phyloP scores from a whole-genome alignment of 2,797 vertebrate genomes.

The Antrozous pallidus region DNA sequence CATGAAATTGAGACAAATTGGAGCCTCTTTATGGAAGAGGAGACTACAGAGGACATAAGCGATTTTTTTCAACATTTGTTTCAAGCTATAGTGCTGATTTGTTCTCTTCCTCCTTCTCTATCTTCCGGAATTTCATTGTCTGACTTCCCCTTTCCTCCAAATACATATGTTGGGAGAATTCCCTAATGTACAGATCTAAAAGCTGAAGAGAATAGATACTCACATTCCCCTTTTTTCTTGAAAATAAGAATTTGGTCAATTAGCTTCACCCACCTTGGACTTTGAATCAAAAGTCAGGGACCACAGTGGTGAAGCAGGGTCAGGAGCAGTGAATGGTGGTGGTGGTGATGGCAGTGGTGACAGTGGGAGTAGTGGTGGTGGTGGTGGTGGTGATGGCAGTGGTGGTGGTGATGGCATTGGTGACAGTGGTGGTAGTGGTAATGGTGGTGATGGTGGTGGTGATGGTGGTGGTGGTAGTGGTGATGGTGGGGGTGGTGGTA shows the following conservation, averaged over 20 bases:
- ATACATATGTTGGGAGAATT: not conserved
- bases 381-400: too few relatives aligned
- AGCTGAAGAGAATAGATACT: not conserved
- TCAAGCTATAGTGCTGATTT: not conserved
- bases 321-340: not conserved
- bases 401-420: too few relatives aligned
- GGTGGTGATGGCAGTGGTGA: not conserved
- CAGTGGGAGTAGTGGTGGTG: rapidly evolving
- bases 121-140: not conserved
- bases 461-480: not conserved
- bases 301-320: not conserved
- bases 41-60: not conserved
- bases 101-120: not conserved
- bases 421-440: too few relatives aligned
- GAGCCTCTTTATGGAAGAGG: not conserved
- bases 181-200: not conserved
- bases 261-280: not conserved
- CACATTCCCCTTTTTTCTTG: not conserved
- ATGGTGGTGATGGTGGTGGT: too few relatives aligned
- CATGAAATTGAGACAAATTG: not conserved
- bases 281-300: not conserved
- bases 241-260: not conserved
- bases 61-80: not conserved
- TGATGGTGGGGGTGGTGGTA: too few relatives aligned
- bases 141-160: not conserved